Conservation (phyloP, 2,797 vertebrate genomes). For the Tiaroga cobitis region DNA sequence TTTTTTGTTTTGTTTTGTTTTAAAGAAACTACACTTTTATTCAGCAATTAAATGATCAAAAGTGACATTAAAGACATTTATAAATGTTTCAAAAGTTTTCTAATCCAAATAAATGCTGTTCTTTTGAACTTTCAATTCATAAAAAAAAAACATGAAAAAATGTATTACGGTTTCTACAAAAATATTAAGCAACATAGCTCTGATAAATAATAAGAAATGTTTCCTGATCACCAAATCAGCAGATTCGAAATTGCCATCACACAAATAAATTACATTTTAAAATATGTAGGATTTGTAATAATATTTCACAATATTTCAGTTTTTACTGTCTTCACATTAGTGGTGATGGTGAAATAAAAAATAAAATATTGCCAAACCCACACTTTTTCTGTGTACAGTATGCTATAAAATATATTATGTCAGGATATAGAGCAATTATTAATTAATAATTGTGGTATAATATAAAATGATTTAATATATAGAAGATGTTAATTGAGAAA, state of each 20-base stretch:
- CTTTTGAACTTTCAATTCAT: not conserved
- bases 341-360: too few relatives aligned
- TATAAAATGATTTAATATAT: not conserved
- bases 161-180: not conserved
- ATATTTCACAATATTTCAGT: not conserved
- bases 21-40: not conserved
- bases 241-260: not conserved
- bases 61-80: not conserved
- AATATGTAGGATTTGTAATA: not conserved
- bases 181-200: not conserved
- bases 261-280: not conserved
- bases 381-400: not conserved
- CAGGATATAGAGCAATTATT: not conserved
- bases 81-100: not conserved
- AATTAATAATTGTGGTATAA: not conserved
- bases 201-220: not conserved
- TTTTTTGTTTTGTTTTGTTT: not conserved
- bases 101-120: not conserved
- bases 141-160: not conserved
- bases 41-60: not conserved
- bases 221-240: not conserved
- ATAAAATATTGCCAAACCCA: too few relatives aligned
- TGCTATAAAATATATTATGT: not conserved
- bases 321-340: not conserved
- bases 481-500: not conserved